Evolutionary conservation across 2,888 invertebrate genomes (phyloP).

Genomic region (Oasisia sp.): DNA sequence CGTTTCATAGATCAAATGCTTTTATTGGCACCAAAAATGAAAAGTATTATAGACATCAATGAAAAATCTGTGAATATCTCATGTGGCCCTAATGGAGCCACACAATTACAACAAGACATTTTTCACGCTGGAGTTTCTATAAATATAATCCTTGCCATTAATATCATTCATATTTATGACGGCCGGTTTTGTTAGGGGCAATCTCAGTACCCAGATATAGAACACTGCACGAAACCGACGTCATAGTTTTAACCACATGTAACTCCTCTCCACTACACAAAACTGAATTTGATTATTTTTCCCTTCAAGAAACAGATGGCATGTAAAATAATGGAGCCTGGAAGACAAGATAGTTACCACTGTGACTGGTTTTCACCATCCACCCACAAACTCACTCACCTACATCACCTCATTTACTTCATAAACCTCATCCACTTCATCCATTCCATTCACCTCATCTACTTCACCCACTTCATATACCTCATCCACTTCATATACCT

Average conservation of each 20-base stretch:
- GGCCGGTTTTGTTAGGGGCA: not conserved
- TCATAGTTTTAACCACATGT: not conserved
- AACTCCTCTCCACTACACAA: not conserved
- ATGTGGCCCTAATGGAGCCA: not conserved
- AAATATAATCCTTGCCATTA: not conserved
- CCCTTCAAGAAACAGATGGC: no score
- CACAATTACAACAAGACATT: not conserved
- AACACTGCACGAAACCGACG: not conserved
- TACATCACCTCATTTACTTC: no score
- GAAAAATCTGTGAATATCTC: not conserved
- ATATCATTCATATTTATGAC: not conserved
- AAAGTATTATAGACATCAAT: not conserved
- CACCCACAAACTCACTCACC: no score
- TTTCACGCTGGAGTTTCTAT: not conserved
- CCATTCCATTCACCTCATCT: no score
- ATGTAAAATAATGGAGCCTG: no score
- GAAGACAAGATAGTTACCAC: not conserved
- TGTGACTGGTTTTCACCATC: no score
- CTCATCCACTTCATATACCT: no score
- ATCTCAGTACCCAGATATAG: not conserved
- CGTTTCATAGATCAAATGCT: not conserved
- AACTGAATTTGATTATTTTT: not conserved
- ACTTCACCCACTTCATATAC: no score
- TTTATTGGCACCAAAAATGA: not conserved
- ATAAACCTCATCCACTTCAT: no score